A percentile compares a stretch with the other conserved stretches of the same genome.
phyloP scores from a whole-genome alignment of 92 coral and sea anemone genomes.

The Hydrozoanthus gracilis region DNA sequence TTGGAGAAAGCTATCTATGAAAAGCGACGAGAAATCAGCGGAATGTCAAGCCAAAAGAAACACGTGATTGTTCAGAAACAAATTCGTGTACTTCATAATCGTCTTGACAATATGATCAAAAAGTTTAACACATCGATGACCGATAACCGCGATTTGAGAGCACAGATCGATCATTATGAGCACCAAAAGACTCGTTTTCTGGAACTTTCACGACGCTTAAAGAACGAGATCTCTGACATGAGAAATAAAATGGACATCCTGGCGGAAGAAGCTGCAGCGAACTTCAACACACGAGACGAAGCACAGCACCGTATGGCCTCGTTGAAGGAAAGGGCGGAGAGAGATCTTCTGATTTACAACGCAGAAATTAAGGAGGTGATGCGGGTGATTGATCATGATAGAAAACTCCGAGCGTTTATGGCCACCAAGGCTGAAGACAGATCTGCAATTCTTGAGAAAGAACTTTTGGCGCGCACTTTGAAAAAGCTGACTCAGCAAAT shows the following conservation, averaged over 20 bases:
- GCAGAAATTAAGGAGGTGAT: conserved; percentile 88
- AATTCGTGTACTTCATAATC: conserved; percentile 85
- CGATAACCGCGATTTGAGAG: conserved; percentile 72
- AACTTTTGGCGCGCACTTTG: conserved; percentile 63
- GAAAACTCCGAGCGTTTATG: conserved; percentile 92
- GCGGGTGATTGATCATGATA: conserved; percentile 94
- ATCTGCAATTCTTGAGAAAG: conserved; percentile 78
- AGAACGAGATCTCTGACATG: conserved; percentile 66
- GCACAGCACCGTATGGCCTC: conserved; percentile 97
- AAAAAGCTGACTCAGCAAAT: conserved; percentile 72
- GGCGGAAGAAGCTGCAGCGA: conserved; percentile 78
- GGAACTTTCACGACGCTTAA: conserved; percentile 73
- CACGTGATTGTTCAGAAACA: conserved; percentile 76
- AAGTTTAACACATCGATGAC: conserved; percentile 82
- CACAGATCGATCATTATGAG: conserved; percentile 73
- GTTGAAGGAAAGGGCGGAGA: conserved; percentile 86
- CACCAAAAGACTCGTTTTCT: conserved; percentile 84
- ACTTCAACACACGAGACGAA: conserved; percentile 88
- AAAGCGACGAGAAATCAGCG: conserved; percentile 69
- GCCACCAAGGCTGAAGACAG: conserved; percentile 89
- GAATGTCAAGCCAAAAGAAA: conserved; percentile 61
- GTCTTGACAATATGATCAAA: conserved; percentile 87
- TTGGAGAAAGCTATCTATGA: conserved; percentile 65
- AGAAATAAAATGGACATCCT: conserved; percentile 74
- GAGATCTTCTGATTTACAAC: conserved; percentile 85